Conservation (phyloP, 2,113 vertebrate genomes). For the Xerus inauris region DNA sequence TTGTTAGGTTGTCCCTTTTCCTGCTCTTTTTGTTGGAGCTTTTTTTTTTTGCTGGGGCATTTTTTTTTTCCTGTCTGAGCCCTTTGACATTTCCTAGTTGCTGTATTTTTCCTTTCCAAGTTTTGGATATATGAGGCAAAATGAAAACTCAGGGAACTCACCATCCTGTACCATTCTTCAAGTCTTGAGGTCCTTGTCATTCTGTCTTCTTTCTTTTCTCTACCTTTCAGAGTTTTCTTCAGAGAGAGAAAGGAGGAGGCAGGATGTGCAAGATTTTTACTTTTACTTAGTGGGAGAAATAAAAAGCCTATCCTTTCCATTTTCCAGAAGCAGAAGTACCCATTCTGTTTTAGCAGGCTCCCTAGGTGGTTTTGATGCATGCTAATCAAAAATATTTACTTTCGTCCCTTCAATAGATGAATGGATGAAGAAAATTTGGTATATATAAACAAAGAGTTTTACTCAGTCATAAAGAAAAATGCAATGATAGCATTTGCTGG, state of each 20-base stretch:
- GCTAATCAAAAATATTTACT: background rate
- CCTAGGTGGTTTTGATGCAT: background rate
- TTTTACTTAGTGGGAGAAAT: background rate
- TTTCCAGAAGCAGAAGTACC: background rate
- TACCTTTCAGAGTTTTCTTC: background rate
- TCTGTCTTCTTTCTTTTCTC: background rate
- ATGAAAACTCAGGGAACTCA: background rate
- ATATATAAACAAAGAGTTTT: too few relatives aligned
- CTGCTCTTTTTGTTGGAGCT: background rate
- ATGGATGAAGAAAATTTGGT: too few relatives aligned
- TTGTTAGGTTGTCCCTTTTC: background rate
- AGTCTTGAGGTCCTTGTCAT: background rate
- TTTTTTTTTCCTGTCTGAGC: background rate
- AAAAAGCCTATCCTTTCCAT: background rate
- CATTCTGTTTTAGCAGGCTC: background rate
- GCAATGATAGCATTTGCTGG: too few relatives aligned
- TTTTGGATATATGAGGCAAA: background rate
- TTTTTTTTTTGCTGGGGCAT: background rate
- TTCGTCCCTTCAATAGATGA: too few relatives aligned
- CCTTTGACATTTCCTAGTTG: background rate
- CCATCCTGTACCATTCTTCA: background rate
- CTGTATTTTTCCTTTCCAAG: conserved; percentile 6
- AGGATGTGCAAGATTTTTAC: background rate
- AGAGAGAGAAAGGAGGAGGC: too few relatives aligned
- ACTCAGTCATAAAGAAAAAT: too few relatives aligned